Evolutionary conservation across 2,888 invertebrate species (phyloP).

Genomic region (Crepidodera aurea): DNA sequence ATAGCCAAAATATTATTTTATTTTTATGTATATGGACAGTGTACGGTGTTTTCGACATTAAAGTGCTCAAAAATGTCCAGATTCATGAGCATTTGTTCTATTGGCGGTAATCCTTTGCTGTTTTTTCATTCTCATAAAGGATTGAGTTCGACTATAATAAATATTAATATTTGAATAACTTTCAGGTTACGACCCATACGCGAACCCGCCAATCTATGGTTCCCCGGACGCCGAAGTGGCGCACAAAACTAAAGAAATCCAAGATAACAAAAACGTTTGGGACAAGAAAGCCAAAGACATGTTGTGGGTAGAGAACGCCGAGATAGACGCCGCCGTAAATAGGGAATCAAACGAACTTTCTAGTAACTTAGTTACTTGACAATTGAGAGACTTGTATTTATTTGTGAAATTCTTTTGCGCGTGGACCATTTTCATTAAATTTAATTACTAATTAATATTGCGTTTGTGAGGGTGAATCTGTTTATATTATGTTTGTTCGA

Average conservation of each 20-base stretch:
- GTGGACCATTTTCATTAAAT: conserved; percentile 40
- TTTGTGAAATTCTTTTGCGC: conserved; percentile 49
- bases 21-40: too few relatives aligned
- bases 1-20: too few relatives aligned
- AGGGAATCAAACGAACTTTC: conserved; percentile 57
- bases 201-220: conserved; percentile 96
- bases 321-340: conserved; percentile 50
- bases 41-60: too few relatives aligned
- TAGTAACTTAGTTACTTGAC: conserved; percentile 57
- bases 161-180: too few relatives aligned
- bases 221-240: conserved; percentile 80
- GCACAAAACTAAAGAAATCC: conserved; percentile 67
- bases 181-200: conserved; percentile 85
- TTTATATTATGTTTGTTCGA: conserved; percentile 1
- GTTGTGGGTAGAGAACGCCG: conserved; percentile 51
- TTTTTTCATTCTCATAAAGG: too few relatives aligned
- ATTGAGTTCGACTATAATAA: too few relatives aligned
- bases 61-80: too few relatives aligned
- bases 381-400: conserved; percentile 32
- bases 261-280: conserved; percentile 58
- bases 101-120: too few relatives aligned
- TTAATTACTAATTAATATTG: conserved; percentile 14
- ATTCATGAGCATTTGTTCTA: too few relatives aligned
- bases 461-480: conserved; percentile 8
- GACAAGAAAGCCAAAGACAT: conserved; percentile 61